Evolutionary conservation across 2,797 vertebrate species (phyloP).

Genomic region (Gymnoscopelus microlampas): DNA sequence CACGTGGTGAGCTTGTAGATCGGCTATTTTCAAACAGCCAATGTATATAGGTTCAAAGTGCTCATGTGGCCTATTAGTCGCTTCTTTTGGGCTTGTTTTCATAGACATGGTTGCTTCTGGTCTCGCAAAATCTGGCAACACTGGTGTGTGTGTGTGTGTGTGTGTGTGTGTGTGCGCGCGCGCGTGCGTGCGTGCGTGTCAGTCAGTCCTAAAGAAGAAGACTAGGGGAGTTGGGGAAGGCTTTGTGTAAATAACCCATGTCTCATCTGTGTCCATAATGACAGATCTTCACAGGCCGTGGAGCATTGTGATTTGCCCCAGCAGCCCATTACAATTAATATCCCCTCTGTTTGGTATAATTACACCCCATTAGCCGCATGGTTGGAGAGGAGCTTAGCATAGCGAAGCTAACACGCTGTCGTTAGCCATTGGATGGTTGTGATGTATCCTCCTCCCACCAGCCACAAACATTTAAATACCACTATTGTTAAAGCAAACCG

Average conservation of each 20-base stretch:
- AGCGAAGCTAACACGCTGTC: not conserved
- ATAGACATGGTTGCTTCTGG: too few relatives aligned
- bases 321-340: conserved; percentile 19
- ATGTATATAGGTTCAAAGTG: too few relatives aligned
- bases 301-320: conserved; percentile 16
- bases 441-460: not conserved
- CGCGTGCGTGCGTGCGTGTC: too few relatives aligned
- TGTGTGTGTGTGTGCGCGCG: too few relatives aligned
- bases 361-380: conserved; percentile 41
- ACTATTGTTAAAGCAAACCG: too few relatives aligned
- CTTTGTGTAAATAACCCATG: not conserved
- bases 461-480: too few relatives aligned
- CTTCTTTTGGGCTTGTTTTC: too few relatives aligned
- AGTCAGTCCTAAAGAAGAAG: too few relatives aligned
- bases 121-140: not conserved
- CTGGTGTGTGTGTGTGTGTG: too few relatives aligned
- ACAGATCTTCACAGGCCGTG: conserved; percentile 24
- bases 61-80: too few relatives aligned
- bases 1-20: too few relatives aligned
- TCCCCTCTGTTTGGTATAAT: conserved; percentile 20
- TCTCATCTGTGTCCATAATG: conserved; percentile 19
- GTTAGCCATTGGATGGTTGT: conserved; percentile 1
- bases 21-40: too few relatives aligned
- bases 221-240: not conserved
- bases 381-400: conserved; percentile 34